Conservation (phyloP, 2,888 invertebrate genomes). For the Tethea ocularis region DNA sequence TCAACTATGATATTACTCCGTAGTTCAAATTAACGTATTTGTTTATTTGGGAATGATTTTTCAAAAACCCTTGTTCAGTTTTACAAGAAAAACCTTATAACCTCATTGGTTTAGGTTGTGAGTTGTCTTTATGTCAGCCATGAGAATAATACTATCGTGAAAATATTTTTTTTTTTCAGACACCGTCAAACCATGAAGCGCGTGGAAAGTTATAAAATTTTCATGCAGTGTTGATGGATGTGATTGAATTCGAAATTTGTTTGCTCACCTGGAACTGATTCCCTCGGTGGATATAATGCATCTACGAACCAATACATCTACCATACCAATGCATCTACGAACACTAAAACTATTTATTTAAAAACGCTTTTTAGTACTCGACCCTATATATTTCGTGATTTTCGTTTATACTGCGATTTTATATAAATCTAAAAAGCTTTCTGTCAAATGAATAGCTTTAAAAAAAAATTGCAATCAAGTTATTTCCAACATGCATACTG, state of each 20-base stretch:
- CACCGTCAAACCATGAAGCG: background rate
- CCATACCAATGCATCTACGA: background rate
- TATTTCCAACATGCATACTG: background rate
- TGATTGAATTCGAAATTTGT: slow-evolving; percentile 29
- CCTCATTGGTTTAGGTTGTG: too few relatives aligned
- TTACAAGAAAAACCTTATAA: too few relatives aligned
- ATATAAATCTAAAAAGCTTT: too few relatives aligned
- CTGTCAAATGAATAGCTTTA: background rate
- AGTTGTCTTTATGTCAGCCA: too few relatives aligned
- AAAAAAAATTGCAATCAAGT: background rate
- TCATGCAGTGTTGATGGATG: slow-evolving; percentile 15
- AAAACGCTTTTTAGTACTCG: background rate
- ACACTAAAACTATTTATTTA: too few relatives aligned
- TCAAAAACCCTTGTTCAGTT: too few relatives aligned
- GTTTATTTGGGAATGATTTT: too few relatives aligned
- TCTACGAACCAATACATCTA: background rate
- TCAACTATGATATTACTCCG: background rate
- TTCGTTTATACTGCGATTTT: background rate
- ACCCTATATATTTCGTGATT: background rate
- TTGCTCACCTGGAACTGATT: slow-evolving; percentile 29
- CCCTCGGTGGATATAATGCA: slow-evolving; percentile 16
- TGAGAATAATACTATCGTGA: background rate
- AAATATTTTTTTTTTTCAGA: background rate
- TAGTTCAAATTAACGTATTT: background rate
- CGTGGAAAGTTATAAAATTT: slow-evolving; percentile 11